Percentiles rank a stretch among this genome's conserved stretches.
These are phyloP conservation scores for Athene cunicularia DNA, from an alignment of 2,113 vertebrate genomes.

Conservation along the genomic window DNA sequence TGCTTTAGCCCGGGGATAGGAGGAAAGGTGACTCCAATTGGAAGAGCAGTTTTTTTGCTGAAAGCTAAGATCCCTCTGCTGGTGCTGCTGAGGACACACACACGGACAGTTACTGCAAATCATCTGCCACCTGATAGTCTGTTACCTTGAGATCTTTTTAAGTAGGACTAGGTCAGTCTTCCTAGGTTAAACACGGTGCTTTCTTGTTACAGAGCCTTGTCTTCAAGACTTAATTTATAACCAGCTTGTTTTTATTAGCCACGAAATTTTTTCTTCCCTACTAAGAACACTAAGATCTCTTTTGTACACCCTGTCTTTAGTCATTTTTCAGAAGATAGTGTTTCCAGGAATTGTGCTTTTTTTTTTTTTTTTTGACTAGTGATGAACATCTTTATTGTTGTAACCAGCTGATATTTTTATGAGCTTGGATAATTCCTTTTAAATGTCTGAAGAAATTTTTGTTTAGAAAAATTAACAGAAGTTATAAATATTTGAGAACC, in stretches of 20 bases:
- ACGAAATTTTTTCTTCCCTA: not conserved
- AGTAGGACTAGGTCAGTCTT: not conserved
- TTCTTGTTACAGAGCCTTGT: not conserved
- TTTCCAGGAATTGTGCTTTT: not conserved
- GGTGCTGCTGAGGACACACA: not conserved
- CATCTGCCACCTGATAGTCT: not conserved
- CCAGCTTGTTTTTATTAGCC: not conserved
- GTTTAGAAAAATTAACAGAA: not conserved
- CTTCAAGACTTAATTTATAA: not conserved
- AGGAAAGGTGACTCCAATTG: not conserved
- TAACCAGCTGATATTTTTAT: not conserved
- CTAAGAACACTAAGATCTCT: not conserved
- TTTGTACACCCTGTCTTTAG: not conserved
- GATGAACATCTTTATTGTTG: not conserved
- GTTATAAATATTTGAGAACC: slow-evolving; percentile 39
- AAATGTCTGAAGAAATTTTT: not conserved
- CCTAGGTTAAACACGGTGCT: not conserved
- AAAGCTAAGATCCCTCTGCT: not conserved
- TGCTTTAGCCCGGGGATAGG: not conserved
- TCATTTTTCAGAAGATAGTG: not conserved
- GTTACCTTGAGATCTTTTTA: not conserved
- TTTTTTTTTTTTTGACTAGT: not conserved
- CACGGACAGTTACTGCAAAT: accelerated
- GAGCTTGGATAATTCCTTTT: not conserved
- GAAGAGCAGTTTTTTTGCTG: not conserved